These are phyloP conservation scores for Antechinus flavipes DNA, from an alignment of 2,113 vertebrate species.

Conservation along the genomic window DNA sequence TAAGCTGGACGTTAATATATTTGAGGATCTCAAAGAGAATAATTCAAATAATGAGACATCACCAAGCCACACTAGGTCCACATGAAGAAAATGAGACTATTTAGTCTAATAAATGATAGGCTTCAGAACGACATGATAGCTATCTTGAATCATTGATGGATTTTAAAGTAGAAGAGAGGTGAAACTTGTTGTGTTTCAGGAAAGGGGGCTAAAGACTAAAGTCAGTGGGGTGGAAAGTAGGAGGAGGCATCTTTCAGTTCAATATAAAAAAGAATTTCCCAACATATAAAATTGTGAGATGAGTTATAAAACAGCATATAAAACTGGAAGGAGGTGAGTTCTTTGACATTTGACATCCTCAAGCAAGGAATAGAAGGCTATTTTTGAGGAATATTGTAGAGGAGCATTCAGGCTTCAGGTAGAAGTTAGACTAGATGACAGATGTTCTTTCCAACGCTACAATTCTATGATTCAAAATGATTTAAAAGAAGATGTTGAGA, in stretches of 20 bases:
- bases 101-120: neutral
- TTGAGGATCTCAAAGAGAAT: neutral
- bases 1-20: neutral
- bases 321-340: neutral
- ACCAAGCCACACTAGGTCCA: neutral
- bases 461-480: neutral
- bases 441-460: neutral
- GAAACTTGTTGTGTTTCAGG: neutral
- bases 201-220: neutral
- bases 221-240: neutral
- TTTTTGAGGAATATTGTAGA: neutral
- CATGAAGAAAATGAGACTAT: neutral
- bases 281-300: neutral
- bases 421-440: neutral
- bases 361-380: neutral
- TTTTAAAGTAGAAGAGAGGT: neutral
- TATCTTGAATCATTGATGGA: neutral
- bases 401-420: neutral
- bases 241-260: neutral
- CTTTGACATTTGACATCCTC: neutral
- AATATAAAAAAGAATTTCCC: neutral
- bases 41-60: neutral
- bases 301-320: no score
- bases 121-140: neutral
- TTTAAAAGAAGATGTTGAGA: conserved; percentile 37